These are phyloP conservation scores for Campoletis raptor DNA, from an alignment of 2,888 invertebrate genomes.

Conservation along the genomic window DNA sequence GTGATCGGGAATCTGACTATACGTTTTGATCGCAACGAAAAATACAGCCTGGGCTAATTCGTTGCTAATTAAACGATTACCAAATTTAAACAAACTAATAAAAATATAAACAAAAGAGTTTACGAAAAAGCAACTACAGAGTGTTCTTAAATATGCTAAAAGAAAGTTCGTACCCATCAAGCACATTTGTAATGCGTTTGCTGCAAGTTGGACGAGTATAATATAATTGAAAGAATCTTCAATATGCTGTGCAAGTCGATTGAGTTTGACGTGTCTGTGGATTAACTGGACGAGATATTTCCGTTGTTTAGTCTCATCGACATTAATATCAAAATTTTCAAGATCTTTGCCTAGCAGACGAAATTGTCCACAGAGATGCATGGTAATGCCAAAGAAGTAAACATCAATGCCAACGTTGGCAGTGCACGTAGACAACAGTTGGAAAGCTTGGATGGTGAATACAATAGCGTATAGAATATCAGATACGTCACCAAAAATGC, in stretches of 20 bases:
- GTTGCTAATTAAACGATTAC: too few species aligned
- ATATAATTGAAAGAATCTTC: slow-evolving; percentile 67
- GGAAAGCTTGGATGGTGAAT: slow-evolving; percentile 62
- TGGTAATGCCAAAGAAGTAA: slow-evolving; percentile 61
- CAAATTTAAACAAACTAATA: neutral
- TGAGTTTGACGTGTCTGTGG: slow-evolving; percentile 54
- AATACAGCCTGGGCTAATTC: too few species aligned
- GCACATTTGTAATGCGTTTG: slow-evolving; percentile 63
- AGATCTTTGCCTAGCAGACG: slow-evolving; percentile 50
- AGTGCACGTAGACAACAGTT: slow-evolving; percentile 64
- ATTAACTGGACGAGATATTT: slow-evolving; percentile 40
- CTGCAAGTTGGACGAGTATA: slow-evolving; percentile 59
- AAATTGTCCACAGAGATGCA: slow-evolving; percentile 68
- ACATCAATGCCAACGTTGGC: slow-evolving; percentile 64
- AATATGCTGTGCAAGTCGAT: slow-evolving; percentile 52
- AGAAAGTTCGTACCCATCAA: slow-evolving; percentile 47
- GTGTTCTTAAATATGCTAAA: neutral
- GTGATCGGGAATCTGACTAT: too few species aligned
- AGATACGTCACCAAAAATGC: slow-evolving; percentile 51
- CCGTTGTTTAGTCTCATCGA: slow-evolving; percentile 6
- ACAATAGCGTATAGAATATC: slow-evolving; percentile 50
- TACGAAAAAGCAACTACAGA: neutral
- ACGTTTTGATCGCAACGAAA: too few species aligned
- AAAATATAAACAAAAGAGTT: neutral
- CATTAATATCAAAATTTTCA: slow-evolving; percentile 27